Percentiles rank a stretch among this genome's conserved stretches.
These are phyloP conservation scores for Germaria angustata DNA, from an alignment of 2,888 invertebrate species.

Conservation along the genomic window DNA sequence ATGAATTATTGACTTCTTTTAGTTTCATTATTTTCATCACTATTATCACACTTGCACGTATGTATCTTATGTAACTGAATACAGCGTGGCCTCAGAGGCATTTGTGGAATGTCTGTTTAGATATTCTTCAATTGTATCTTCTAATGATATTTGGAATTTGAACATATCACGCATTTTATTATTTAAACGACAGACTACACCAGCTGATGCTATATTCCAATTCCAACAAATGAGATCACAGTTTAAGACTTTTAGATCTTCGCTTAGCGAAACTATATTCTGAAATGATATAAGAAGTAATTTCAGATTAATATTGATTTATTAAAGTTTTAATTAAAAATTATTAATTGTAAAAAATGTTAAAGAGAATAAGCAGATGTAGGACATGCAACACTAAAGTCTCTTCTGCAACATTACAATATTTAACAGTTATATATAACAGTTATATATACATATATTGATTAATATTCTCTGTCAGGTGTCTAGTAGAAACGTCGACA, in stretches of 20 bases:
- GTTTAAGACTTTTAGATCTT: conserved; percentile 81
- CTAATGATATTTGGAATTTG: conserved; percentile 71
- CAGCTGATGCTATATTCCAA: conserved; percentile 78
- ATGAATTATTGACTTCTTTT: background rate
- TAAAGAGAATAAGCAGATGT: no score
- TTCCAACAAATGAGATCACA: conserved; percentile 82
- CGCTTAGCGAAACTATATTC: conserved; percentile 82
- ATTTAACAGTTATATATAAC: no score
- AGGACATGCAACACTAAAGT: no score
- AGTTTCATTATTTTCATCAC: background rate
- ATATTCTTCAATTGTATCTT: conserved; percentile 79
- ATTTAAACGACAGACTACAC: conserved; percentile 76
- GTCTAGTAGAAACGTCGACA: no score
- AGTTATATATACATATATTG: no score
- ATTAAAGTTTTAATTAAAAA: no score
- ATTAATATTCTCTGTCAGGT: no score
- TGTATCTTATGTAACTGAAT: conserved; percentile 35
- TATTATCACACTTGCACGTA: background rate
- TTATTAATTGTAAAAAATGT: no score
- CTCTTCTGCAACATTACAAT: no score
- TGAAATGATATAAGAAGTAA: conserved; percentile 70
- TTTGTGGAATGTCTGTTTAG: conserved; percentile 68
- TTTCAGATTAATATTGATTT: background rate
- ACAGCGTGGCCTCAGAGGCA: conserved; percentile 71
- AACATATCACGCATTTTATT: conserved; percentile 73